Conservation (phyloP, 2,113 vertebrate genomes). For the Meriones unguiculatus region DNA sequence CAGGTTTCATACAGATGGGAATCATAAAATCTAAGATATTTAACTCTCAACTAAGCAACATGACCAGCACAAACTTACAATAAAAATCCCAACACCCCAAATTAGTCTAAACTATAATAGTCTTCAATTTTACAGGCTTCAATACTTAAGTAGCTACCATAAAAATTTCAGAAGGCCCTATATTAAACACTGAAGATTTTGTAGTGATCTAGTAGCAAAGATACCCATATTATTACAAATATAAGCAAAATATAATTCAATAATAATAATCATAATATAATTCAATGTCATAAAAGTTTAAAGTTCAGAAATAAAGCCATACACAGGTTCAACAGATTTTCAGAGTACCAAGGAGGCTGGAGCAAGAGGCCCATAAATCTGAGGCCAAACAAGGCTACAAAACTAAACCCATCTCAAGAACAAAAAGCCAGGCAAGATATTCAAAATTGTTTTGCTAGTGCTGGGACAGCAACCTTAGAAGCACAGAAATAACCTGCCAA, state of each 20-base stretch:
- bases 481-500: background rate
- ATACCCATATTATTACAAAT: background rate
- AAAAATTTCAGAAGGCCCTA: constrained; percentile 9
- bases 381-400: background rate
- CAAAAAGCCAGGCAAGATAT: background rate
- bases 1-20: background rate
- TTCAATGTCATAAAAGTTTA: background rate
- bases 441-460: background rate
- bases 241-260: constrained; percentile 31
- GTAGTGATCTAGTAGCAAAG: constrained; percentile 12
- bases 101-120: background rate
- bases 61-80: background rate
- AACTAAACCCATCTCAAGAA: background rate
- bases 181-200: background rate
- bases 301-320: constrained; percentile 22
- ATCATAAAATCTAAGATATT: background rate
- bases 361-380: background rate
- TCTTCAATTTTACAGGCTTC: background rate
- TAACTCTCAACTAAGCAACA: background rate
- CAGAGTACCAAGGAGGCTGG: background rate
- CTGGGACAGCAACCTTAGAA: background rate
- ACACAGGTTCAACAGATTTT: background rate
- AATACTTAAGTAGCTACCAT: background rate
- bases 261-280: too few relatives aligned
- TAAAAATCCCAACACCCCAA: background rate